These are phyloP conservation scores for Xenopus borealis DNA, from an alignment of 2,113 vertebrate species.

Conservation along the genomic window DNA sequence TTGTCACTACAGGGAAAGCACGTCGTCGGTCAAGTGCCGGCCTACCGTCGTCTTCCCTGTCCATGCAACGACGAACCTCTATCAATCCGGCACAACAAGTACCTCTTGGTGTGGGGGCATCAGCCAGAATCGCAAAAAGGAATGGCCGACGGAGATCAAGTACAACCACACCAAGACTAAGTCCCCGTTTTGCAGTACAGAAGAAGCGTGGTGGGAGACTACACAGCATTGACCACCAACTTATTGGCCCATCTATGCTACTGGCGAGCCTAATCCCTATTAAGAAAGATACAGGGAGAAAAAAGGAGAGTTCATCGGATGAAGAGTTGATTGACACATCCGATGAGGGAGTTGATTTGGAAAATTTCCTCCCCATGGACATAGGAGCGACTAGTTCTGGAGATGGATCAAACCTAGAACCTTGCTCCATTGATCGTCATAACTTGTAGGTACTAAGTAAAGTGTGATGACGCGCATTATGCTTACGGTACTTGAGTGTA, in stretches of 20 bases:
- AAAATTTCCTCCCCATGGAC: conserved; percentile 7
- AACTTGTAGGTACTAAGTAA: conserved; percentile 24
- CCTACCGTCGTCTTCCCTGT: conserved; percentile 68
- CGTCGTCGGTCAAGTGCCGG: conserved; percentile 76
- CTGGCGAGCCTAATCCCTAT: conserved; percentile 70
- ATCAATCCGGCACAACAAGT: conserved; percentile 51
- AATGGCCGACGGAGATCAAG: conserved; percentile 72
- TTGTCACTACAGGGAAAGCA: conserved; percentile 77
- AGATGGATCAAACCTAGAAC: conserved; percentile 33
- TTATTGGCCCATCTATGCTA: conserved; percentile 68
- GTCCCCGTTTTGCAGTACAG: conserved; percentile 74
- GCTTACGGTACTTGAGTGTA: too few species aligned
- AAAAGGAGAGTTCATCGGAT: conserved; percentile 49
- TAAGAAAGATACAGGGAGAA: conserved; percentile 53
- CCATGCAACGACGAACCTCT: conserved; percentile 68
- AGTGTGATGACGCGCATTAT: background rate
- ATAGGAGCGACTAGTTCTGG: conserved; percentile 33
- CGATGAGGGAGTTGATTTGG: conserved; percentile 5
- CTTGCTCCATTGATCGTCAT: conserved; percentile 7
- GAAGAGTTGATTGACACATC: conserved; percentile 48
- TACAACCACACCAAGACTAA: conserved; percentile 74
- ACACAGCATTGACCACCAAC: conserved; percentile 58
- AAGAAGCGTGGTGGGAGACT: conserved; percentile 45
- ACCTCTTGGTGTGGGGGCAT: conserved; percentile 49
- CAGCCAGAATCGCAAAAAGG: background rate